A percentile compares a stretch with the other conserved stretches of the same genome.
Evolutionary conservation across 2,888 invertebrate species (phyloP).

Genomic region (Lepidocyrtinus sp.): DNA sequence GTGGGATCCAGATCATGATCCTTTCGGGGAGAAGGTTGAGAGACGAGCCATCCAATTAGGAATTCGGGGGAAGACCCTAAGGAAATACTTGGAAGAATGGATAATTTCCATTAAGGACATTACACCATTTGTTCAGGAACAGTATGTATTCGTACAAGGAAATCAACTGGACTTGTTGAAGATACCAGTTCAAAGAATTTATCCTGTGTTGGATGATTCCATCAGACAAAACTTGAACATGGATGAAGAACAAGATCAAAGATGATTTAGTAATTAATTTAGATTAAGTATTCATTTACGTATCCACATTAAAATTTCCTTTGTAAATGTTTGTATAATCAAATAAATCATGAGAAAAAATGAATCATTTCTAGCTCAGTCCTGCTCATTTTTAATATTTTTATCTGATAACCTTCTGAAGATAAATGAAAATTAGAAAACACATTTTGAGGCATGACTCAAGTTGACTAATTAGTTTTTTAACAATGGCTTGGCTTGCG

Average conservation of each 20-base stretch:
- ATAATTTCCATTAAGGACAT: constrained; percentile 56
- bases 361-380: too few relatives aligned
- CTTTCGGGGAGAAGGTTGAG: constrained; percentile 55
- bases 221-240: not conserved
- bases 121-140: constrained; percentile 57
- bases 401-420: too few relatives aligned
- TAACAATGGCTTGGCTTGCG: too few relatives aligned
- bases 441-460: too few relatives aligned
- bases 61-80: constrained; percentile 41
- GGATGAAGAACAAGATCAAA: not conserved
- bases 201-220: constrained; percentile 19
- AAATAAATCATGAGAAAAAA: too few relatives aligned
- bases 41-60: constrained; percentile 64
- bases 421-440: too few relatives aligned
- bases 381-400: too few relatives aligned
- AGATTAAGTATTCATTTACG: not conserved
- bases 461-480: too few relatives aligned
- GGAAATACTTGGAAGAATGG: constrained; percentile 54
- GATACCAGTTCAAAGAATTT: constrained; percentile 57
- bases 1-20: constrained; percentile 66
- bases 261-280: not conserved
- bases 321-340: too few relatives aligned
- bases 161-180: constrained; percentile 41
- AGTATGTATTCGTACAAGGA: constrained; percentile 32
- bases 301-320: too few relatives aligned